Conservation (phyloP, 2,888 invertebrate species). For the Alloplasta piceator region DNA sequence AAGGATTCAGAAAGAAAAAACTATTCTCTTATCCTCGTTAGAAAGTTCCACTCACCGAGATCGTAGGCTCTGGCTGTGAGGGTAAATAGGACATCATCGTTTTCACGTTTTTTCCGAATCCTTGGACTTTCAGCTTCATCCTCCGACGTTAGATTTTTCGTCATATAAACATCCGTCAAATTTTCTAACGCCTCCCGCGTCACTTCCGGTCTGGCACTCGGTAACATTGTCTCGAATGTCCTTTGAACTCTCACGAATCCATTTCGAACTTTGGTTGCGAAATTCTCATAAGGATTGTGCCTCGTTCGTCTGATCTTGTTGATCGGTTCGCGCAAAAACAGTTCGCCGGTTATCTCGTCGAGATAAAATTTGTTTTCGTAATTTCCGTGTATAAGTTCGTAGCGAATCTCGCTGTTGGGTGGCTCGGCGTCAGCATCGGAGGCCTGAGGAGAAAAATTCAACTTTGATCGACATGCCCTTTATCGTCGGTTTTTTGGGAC, state of each 20-base stretch:
- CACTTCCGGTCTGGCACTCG: slow-evolving; percentile 15
- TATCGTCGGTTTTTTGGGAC: too few species aligned
- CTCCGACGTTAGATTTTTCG: slow-evolving; percentile 72
- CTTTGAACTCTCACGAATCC: slow-evolving; percentile 61
- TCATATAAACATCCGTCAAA: slow-evolving; percentile 73
- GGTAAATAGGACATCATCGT: slow-evolving; percentile 85
- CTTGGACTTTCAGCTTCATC: slow-evolving; percentile 37
- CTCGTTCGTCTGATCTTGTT: slow-evolving; percentile 76
- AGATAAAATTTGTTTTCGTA: slow-evolving; percentile 90
- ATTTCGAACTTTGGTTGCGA: slow-evolving; percentile 66
- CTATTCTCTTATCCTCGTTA: too few species aligned
- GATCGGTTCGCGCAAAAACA: slow-evolving; percentile 86
- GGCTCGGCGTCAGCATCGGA: slow-evolving; percentile 92
- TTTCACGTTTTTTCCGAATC: slow-evolving; percentile 84
- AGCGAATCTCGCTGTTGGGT: slow-evolving; percentile 94
- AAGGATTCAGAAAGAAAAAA: too few species aligned
- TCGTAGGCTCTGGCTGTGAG: slow-evolving; percentile 92
- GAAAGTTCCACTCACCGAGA: slow-evolving; percentile 84
- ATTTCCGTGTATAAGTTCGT: slow-evolving; percentile 92
- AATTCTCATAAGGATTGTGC: slow-evolving; percentile 72
- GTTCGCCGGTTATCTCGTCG: slow-evolving; percentile 90
- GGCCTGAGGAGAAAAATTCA: slow-evolving; percentile 84
- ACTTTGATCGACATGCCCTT: background rate
- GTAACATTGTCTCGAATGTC: slow-evolving; percentile 39
- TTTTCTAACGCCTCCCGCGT: background rate